Percentiles rank a stretch among this genome's conserved stretches.
phyloP scores from a whole-genome alignment of 2,888 invertebrate species.

The Tenodera sinensis region DNA sequence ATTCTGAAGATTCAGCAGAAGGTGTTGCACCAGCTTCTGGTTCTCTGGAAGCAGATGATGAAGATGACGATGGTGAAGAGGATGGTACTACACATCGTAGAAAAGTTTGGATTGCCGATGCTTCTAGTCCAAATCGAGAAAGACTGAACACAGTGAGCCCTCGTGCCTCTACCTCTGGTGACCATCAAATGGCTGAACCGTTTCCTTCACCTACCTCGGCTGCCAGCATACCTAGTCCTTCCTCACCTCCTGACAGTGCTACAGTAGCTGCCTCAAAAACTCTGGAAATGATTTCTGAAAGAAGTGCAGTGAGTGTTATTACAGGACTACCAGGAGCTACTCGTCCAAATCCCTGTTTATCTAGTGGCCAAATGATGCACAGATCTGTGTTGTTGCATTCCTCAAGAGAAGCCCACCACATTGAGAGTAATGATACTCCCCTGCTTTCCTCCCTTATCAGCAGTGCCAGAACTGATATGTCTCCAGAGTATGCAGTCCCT shows the following conservation, averaged over 20 bases:
- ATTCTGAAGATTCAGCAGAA: slow-evolving; percentile 33
- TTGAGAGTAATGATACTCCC: slow-evolving; percentile 23
- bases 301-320: slow-evolving; percentile 17
- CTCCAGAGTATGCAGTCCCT: not conserved
- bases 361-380: not conserved
- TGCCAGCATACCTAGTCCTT: slow-evolving; percentile 45
- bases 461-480: slow-evolving; percentile 14
- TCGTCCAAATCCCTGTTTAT: not conserved
- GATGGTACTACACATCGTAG: not conserved
- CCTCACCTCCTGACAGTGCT: slow-evolving; percentile 42
- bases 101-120: not conserved
- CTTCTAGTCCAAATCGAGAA: not conserved
- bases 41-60: slow-evolving; percentile 35
- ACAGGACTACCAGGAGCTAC: not conserved
- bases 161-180: slow-evolving; percentile 1
- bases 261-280: slow-evolving; percentile 43
- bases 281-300: slow-evolving; percentile 40
- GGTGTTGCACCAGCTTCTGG: slow-evolving; percentile 30
- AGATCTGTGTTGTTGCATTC: not conserved
- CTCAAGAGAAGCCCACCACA: not conserved
- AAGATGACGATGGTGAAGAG: slow-evolving; percentile 27
- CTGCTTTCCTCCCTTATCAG: slow-evolving; percentile 32
- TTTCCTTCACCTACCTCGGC: slow-evolving; percentile 35
- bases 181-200: slow-evolving; percentile 3
- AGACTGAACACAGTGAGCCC: slow-evolving; percentile 5